Conservation (phyloP, 2,797 vertebrate genomes). For the Hapalemur alaotrensis region DNA sequence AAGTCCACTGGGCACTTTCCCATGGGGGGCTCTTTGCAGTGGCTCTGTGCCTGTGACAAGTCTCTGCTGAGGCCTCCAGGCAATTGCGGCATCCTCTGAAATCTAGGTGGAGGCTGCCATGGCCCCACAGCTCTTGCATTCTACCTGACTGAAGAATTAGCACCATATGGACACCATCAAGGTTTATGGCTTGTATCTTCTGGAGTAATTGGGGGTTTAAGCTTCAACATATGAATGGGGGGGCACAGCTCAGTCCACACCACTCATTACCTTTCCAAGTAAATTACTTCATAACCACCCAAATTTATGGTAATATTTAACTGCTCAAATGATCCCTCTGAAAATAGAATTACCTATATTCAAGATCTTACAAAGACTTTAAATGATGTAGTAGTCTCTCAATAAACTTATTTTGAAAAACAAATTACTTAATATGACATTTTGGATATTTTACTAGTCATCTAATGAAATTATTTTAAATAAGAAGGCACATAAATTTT, state of each 20-base stretch:
- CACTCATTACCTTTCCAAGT: background rate
- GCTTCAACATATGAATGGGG: background rate
- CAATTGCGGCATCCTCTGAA: background rate
- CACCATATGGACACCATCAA: background rate
- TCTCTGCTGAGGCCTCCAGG: background rate
- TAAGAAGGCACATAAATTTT: background rate
- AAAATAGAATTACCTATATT: background rate
- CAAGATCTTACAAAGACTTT: background rate
- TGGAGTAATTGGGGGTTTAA: background rate
- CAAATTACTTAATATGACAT: background rate
- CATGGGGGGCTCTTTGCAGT: accelerated
- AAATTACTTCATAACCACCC: background rate
- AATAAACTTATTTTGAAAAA: background rate
- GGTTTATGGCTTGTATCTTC: background rate
- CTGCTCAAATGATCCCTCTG: background rate
- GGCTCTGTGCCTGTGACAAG: background rate
- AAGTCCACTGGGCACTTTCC: background rate
- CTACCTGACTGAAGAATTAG: background rate
- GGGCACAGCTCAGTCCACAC: background rate
- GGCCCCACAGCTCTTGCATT: background rate
- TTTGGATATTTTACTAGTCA: background rate
- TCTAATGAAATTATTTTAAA: background rate
- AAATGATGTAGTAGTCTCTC: background rate
- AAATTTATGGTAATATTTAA: background rate
- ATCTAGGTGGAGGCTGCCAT: background rate